Evolutionary conservation across 2,113 vertebrate genomes (phyloP).

Genomic region (Synodontis membranacea): DNA sequence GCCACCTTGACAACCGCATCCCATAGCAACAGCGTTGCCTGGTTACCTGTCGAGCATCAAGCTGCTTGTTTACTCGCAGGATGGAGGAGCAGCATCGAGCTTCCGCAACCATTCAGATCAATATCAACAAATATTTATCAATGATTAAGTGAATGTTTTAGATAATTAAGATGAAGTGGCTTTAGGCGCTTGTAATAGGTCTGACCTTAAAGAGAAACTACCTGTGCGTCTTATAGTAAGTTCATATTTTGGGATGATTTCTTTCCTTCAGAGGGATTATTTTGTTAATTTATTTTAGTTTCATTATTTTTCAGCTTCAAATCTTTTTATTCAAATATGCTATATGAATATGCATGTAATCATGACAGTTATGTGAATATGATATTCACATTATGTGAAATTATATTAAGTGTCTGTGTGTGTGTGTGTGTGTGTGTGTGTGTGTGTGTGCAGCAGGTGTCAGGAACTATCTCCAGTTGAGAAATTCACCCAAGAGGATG

Average conservation of each 20-base stretch:
- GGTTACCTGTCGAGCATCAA: slow-evolving; percentile 62
- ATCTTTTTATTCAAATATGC: not conserved
- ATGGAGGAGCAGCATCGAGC: slow-evolving; percentile 34
- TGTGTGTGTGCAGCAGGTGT: slow-evolving; percentile 53
- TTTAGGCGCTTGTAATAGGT: not conserved
- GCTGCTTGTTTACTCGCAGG: slow-evolving; percentile 34
- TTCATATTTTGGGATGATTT: slow-evolving; percentile 1
- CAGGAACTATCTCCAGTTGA: slow-evolving; percentile 42
- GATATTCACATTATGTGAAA: not conserved
- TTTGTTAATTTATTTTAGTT: not conserved
- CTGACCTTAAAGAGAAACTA: not conserved
- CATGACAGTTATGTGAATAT: not conserved
- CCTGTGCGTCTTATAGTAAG: slow-evolving; percentile 26
- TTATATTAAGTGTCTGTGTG: not conserved
- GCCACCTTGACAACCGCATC: slow-evolving; percentile 71
- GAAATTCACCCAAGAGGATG: slow-evolving; percentile 43
- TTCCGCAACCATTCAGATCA: not conserved
- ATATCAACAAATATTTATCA: not conserved
- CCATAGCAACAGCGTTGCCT: slow-evolving; percentile 71
- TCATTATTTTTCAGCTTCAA: not conserved
- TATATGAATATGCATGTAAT: not conserved
- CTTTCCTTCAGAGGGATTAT: not conserved
- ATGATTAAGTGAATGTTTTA: not conserved
- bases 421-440: not conserved
- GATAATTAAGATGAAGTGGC: not conserved